Base-by-base conservation (phyloP, 2,888 invertebrate genomes). In the Andrena praecox region DNA sequence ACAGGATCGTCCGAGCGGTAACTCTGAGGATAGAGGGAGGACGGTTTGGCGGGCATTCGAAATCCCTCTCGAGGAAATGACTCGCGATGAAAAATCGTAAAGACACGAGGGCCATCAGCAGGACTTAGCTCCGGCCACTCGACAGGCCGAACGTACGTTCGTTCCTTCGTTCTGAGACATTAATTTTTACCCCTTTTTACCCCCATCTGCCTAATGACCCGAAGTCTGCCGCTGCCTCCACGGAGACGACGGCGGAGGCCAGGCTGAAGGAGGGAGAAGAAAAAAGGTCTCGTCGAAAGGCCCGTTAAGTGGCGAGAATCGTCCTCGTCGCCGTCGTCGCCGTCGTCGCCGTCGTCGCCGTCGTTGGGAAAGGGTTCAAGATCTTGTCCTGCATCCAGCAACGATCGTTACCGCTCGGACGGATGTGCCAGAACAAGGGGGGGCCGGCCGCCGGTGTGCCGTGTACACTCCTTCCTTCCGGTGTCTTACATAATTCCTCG, bases 131-230 rank as follows among this genome's bases (percentile, higher is more conserved):
- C 80, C 67, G 80, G 79, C 85, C 86, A 85, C 87, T 86, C 84
- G 89, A 83, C 87, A 81, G 76, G 85, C 89, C 87, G 89, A 91
- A 91, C 92, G 92, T 93, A 91, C 92, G 92, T 93, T 93, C 93
- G 54, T 54, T 54, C 56, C 92, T 54, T 54, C 56, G 92, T 94
- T 93, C 93, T 93, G 92, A 93, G 92, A 94, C 93, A 94, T 93
- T 94, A 94, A 93, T 94, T 94, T 93, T 93, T 93, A 92, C 92
- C 92, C 93, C 92, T 92, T 89, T 82, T 82, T 88, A 81, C 81
- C 86, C 84, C 81, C 82, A 75, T 80, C 86, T 93, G 92, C 92
- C 93, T 93, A 93, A 93, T 93, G 93, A 93, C 93, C 92, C 93
- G 90, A 90, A 82, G 82, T 88, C 87, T 76, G 85, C 82, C 84